Evolutionary conservation across 2,797 vertebrate genomes (phyloP).

Genomic region (Periparus ater): DNA sequence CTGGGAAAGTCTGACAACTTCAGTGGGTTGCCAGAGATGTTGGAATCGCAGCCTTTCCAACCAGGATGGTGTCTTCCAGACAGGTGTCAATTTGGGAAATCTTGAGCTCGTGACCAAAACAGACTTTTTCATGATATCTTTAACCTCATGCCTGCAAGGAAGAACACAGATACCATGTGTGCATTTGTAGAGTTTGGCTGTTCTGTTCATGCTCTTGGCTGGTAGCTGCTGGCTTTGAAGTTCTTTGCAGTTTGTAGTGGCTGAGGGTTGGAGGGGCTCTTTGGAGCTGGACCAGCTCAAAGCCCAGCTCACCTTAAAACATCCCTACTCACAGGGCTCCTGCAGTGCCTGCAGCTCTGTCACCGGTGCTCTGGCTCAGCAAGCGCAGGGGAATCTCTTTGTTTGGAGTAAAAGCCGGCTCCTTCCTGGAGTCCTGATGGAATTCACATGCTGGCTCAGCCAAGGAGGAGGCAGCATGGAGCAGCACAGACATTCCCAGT

Average conservation of each 20-base stretch:
- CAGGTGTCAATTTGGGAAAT: fast-evolving
- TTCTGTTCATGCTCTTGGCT: background rate
- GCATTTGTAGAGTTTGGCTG: background rate
- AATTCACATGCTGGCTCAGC: fast-evolving
- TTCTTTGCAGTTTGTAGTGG: background rate
- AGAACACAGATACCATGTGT: background rate
- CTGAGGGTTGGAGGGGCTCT: background rate
- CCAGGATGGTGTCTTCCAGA: background rate
- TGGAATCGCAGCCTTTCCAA: background rate
- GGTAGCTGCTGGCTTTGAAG: background rate
- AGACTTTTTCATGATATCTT: background rate
- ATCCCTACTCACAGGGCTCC: background rate
- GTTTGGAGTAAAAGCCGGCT: background rate
- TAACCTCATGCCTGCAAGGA: background rate
- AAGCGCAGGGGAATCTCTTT: background rate
- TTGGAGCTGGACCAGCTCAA: background rate
- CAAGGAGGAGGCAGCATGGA: background rate
- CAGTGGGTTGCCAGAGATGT: background rate
- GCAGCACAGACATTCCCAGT: background rate
- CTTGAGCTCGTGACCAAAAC: background rate
- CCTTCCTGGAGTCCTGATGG: background rate
- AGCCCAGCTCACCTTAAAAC: background rate
- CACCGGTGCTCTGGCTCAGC: background rate
- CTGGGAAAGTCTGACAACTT: background rate
- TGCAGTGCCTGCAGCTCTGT: background rate